Evolutionary conservation across 1,140 invertebrate genomes (phyloP), one percentile per base, ranked within the genome.

Genomic region (Archegozetes longisetosus): DNA sequence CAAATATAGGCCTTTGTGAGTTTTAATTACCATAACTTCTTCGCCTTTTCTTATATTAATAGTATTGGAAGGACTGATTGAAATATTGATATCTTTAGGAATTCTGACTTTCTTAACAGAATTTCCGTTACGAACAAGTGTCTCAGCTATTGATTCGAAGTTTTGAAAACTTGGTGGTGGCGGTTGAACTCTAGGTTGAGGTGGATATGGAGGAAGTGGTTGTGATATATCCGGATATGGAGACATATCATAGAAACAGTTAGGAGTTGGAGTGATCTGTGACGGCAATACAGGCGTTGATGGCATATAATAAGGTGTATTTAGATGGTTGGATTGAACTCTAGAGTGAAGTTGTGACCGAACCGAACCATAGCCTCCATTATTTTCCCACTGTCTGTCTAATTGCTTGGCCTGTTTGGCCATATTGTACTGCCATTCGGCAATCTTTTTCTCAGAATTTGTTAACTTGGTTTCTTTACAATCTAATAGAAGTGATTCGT

Each of bases 401-500:
- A 17, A 9, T 9, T 9, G 6, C 32, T 40, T 40, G 6, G 6
- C 32, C 17, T 17, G 32, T 40, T 40, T 40, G 6, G 32, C 32
- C 17, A 9, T 17, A 40, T 96, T 90, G 69, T 97, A 98, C 65
- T 88, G 86, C 66, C 89, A 77, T 68, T 91, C 86, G 0, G 94
- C 95, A 50, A 95, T 74, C 64, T 86, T 76, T 70, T 98, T 97
- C 70, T 98, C 95, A 26, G 88, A 84, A 69, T 89, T 86, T 2
- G 90, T 95, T 14, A 98, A 75, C 67, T 93, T 90, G 67, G 94
- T 86, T 66, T 98, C 93, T 69, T 96, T 94, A 29, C 89, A 79
- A 73, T 98, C 95, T 1, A 97, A 84, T 4, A 98, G 75, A 32
- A 98, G 74, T 23, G 90, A 94, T 73, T 98, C 95, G 70, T 99